Evolutionary conservation across 2,888 invertebrate species (phyloP).

Genomic region (Trypoxylon attenuatum): DNA sequence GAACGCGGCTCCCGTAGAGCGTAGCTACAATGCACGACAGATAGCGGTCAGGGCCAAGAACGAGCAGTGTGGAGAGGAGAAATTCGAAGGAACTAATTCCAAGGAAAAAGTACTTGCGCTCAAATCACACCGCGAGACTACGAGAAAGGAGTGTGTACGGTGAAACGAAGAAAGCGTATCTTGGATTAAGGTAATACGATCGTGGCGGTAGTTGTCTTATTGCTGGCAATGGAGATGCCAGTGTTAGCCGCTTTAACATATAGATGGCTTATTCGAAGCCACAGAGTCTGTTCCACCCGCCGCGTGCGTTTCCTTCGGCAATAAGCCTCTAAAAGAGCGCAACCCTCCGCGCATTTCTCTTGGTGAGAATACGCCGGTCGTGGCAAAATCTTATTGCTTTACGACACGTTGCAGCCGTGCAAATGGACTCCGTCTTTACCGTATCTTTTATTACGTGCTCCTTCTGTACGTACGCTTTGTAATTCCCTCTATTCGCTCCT

Average conservation of each 20-base stretch:
- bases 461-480: slow-evolving; percentile 7
- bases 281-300: not conserved
- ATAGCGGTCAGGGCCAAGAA: too few species aligned
- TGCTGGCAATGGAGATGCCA: slow-evolving; percentile 27
- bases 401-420: slow-evolving; percentile 40
- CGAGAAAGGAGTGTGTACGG: too few species aligned
- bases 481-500: slow-evolving; percentile 24
- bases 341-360: not conserved
- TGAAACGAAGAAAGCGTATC: slow-evolving; percentile 12
- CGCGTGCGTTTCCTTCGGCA: slow-evolving; percentile 14
- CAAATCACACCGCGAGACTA: too few species aligned
- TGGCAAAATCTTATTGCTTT: slow-evolving; percentile 48
- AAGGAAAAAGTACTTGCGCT: too few species aligned
- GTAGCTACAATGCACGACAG: slow-evolving; percentile 25
- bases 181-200: slow-evolving; percentile 46
- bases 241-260: slow-evolving; percentile 32
- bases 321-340: slow-evolving; percentile 1
- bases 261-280: slow-evolving; percentile 35
- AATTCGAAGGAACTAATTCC: too few species aligned
- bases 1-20: slow-evolving; percentile 26
- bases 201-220: slow-evolving; percentile 38
- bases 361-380: slow-evolving; percentile 36
- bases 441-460: slow-evolving; percentile 8
- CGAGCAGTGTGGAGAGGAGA: too few species aligned
- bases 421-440: slow-evolving; percentile 37